Conservation (phyloP, 2,797 vertebrate genomes). For the Syndactyla subalaris region DNA sequence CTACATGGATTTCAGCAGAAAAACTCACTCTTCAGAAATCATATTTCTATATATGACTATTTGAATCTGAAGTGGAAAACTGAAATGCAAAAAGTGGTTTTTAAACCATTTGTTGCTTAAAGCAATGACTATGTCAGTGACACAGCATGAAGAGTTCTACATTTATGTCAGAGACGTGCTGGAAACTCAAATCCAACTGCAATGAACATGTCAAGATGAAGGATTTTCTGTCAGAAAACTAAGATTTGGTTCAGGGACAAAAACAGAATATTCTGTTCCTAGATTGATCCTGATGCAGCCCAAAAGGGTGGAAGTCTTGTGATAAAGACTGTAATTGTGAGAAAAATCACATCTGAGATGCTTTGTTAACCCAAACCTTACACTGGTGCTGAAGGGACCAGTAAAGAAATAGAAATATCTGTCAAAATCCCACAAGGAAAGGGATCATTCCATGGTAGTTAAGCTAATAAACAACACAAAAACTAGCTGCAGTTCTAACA, state of each 20-base stretch:
- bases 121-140: background rate
- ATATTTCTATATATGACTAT: background rate
- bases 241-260: background rate
- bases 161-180: background rate
- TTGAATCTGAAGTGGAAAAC: background rate
- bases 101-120: background rate
- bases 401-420: background rate
- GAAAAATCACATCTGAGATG: background rate
- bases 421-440: background rate
- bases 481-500: background rate
- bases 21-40: background rate
- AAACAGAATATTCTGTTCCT: background rate
- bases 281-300: background rate
- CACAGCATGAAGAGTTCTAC: background rate
- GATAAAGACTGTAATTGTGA: background rate
- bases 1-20: background rate
- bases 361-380: background rate
- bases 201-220: background rate
- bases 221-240: background rate
- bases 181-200: background rate
- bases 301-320: background rate
- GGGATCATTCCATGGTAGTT: rapidly evolving
- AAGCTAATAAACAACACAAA: background rate
- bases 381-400: background rate
- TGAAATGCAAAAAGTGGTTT: background rate